Conservation (phyloP, 2,888 invertebrate species). For the Oligia latruncula region DNA sequence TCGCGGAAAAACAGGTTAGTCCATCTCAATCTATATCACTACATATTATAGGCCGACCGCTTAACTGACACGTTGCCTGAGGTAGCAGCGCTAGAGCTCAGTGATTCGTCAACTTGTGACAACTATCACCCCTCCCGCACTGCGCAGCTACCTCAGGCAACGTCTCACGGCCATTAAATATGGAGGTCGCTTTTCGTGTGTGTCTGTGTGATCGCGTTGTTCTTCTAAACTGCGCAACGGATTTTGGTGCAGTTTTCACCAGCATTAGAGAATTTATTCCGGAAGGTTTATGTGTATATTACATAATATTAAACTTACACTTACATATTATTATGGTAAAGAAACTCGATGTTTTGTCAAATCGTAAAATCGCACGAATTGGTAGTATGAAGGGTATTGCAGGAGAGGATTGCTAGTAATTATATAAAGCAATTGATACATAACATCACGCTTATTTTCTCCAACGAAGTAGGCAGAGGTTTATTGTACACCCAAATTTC, state of each 20-base stretch:
- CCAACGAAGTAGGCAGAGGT: background rate
- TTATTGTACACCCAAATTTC: background rate
- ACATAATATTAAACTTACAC: background rate
- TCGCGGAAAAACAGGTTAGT: conserved; percentile 82
- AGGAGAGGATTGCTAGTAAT: background rate
- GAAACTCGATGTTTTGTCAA: background rate
- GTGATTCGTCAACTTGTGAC: too few relatives aligned
- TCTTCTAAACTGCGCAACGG: background rate
- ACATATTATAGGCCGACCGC: background rate
- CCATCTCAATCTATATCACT: background rate
- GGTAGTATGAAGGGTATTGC: background rate
- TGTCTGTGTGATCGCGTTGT: background rate
- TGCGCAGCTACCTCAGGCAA: too few relatives aligned
- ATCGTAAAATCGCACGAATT: background rate
- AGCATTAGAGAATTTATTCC: background rate
- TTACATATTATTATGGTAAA: background rate
- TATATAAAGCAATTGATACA: background rate
- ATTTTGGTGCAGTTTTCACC: background rate
- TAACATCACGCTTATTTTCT: background rate
- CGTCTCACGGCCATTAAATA: too few relatives aligned
- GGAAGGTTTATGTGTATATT: background rate
- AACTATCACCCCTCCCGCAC: too few relatives aligned
- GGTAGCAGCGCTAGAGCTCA: too few relatives aligned
- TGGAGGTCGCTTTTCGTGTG: background rate
- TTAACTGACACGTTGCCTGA: too few relatives aligned